These are phyloP conservation scores for Syndactyla subalaris DNA, from an alignment of 2,797 vertebrate genomes.

Conservation along the genomic window DNA sequence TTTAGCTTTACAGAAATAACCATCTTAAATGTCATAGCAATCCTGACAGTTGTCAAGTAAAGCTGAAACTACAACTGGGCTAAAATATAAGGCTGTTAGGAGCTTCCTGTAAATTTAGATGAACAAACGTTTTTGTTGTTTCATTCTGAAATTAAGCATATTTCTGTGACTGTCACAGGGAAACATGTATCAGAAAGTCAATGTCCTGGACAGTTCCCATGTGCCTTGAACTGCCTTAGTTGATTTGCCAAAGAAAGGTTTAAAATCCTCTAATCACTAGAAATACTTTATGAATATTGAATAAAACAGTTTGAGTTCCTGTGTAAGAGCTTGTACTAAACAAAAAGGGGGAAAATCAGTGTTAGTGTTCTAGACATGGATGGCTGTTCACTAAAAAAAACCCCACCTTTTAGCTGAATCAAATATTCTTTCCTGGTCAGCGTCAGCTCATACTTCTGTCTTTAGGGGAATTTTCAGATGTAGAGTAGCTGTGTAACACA, in stretches of 20 bases:
- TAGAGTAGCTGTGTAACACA: rapidly evolving
- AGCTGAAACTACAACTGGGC: neutral
- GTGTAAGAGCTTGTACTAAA: neutral
- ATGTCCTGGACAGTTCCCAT: neutral
- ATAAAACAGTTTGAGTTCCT: neutral
- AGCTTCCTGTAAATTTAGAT: neutral
- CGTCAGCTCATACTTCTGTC: neutral
- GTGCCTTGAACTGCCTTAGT: neutral
- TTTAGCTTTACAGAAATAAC: neutral
- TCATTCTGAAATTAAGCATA: neutral
- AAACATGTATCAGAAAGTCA: neutral
- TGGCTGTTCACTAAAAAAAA: neutral
- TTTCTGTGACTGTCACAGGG: neutral
- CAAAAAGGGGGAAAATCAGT: neutral
- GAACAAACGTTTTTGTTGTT: neutral
- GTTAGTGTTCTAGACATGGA: neutral
- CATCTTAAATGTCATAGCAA: neutral
- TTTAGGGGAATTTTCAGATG: neutral
- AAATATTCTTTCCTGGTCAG: neutral
- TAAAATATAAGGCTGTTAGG: neutral
- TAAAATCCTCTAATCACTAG: neutral
- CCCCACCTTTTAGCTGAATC: neutral
- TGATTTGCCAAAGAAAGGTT: neutral
- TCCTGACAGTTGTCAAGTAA: neutral
- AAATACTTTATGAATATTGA: neutral